Evolutionary conservation across 2,797 vertebrate species (phyloP).

Genomic region (Oophaga sylvatica): DNA sequence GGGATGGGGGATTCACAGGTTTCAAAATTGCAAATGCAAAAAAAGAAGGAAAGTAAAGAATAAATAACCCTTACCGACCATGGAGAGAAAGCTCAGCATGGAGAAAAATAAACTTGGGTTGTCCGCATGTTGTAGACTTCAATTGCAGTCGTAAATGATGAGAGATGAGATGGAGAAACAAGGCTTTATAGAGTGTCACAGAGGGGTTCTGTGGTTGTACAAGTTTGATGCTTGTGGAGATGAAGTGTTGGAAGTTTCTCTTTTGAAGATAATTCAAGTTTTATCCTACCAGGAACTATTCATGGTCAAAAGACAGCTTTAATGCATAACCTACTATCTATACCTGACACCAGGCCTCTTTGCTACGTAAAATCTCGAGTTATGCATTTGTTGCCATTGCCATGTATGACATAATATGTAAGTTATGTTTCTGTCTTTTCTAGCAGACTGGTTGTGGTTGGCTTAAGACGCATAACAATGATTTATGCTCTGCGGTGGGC

Average conservation of each 20-base stretch:
- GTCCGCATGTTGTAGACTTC: slow-evolving; percentile 48
- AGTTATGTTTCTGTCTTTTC: no score
- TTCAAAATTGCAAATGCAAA: slow-evolving; percentile 68
- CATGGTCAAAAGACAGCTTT: not conserved
- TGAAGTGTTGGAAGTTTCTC: not conserved
- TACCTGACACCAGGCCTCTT: not conserved
- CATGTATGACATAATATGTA: no score
- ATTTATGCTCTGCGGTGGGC: no score
- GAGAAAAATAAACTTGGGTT: slow-evolving; percentile 34
- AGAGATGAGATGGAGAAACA: slow-evolving; percentile 30
- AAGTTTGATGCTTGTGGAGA: slow-evolving; percentile 15
- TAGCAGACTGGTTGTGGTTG: no score
- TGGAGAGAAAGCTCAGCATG: not conserved
- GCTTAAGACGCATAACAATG: no score
- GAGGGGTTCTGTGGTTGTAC: slow-evolving; percentile 10
- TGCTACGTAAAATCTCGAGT: no score
- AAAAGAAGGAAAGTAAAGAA: slow-evolving; percentile 57
- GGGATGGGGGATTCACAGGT: slow-evolving; percentile 64
- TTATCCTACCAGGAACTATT: not conserved
- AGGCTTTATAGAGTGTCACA: slow-evolving; percentile 19
- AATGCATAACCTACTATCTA: not conserved
- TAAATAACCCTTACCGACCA: slow-evolving; percentile 44
- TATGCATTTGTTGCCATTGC: no score
- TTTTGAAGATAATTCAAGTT: not conserved
- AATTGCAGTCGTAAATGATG: slow-evolving; percentile 52